These are phyloP conservation scores for Acanthosoma haemorrhoidale DNA, from an alignment of 2,888 invertebrate species.

Conservation along the genomic window DNA sequence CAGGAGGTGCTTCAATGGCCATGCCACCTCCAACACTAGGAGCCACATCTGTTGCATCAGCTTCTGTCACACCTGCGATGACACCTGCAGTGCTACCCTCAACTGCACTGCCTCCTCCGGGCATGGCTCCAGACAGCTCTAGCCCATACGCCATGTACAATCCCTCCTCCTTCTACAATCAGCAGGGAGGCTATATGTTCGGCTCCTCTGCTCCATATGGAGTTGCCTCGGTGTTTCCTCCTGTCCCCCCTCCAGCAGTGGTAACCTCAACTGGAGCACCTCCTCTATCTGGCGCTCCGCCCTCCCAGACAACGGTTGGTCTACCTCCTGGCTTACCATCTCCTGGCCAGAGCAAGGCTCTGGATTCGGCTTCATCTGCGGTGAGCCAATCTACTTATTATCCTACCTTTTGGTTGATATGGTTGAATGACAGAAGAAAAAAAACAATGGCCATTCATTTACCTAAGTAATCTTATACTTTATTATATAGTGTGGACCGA, in stretches of 20 bases:
- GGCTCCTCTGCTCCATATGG: slow-evolving; percentile 18
- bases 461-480: too few relatives aligned
- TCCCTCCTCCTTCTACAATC: neutral
- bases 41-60: slow-evolving; percentile 14
- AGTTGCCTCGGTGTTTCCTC: slow-evolving; percentile 13
- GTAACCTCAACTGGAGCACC: neutral
- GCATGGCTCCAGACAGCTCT: neutral
- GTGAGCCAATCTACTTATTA: neutral
- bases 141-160: slow-evolving; percentile 3
- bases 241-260: slow-evolving; percentile 15
- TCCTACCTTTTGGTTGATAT: too few relatives aligned
- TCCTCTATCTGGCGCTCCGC: neutral
- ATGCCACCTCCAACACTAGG: slow-evolving; percentile 15
- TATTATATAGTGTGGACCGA: too few relatives aligned
- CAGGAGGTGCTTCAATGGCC: neutral
- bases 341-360: neutral
- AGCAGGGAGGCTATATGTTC: slow-evolving; percentile 9
- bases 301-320: neutral
- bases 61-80: slow-evolving; percentile 24
- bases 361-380: neutral
- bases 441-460: too few relatives aligned
- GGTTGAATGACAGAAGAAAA: too few relatives aligned
- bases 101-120: neutral
- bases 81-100: slow-evolving; percentile 25
- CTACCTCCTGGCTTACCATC: neutral